These are phyloP conservation scores for Cremastinae sp. DNA, from an alignment of 2,888 invertebrate genomes.

Conservation along the genomic window DNA sequence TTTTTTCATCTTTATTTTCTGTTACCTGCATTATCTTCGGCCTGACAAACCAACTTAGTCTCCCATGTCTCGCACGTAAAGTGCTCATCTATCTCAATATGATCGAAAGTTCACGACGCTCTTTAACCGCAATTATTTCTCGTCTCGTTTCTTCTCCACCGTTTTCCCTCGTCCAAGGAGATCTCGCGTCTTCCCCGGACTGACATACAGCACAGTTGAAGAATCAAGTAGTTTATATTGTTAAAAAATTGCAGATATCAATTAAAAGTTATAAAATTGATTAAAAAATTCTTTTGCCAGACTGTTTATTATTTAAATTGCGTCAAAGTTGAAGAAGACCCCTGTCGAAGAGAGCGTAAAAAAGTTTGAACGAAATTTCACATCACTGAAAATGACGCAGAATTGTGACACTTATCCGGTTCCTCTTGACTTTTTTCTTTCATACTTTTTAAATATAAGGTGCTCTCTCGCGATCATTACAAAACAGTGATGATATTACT, in stretches of 20 bases:
- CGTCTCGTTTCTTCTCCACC: constrained; percentile 26
- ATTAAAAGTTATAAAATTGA: too few relatives aligned
- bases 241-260: too few relatives aligned
- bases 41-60: constrained; percentile 43
- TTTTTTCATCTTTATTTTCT: constrained; percentile 7
- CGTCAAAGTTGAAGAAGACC: too few relatives aligned
- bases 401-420: constrained; percentile 52
- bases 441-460: background rate
- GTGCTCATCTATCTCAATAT: constrained; percentile 50
- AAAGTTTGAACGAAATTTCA: too few relatives aligned
- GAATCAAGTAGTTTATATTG: too few relatives aligned
- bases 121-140: constrained; percentile 61
- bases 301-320: too few relatives aligned
- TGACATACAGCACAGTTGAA: too few relatives aligned
- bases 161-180: constrained; percentile 18
- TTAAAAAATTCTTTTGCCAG: too few relatives aligned
- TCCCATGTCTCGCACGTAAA: constrained; percentile 36
- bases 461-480: constrained; percentile 57
- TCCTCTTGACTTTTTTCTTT: constrained; percentile 42
- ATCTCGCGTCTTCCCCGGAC: background rate
- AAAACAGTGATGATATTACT: constrained; percentile 59
- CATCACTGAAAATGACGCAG: constrained; percentile 23
- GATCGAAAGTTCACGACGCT: constrained; percentile 64
- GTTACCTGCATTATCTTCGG: constrained; percentile 14
- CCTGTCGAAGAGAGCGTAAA: too few relatives aligned